Evolutionary conservation across 2,888 invertebrate genomes (phyloP), one percentile per base, ranked within the genome.

Genomic region (Mantis religiosa): DNA sequence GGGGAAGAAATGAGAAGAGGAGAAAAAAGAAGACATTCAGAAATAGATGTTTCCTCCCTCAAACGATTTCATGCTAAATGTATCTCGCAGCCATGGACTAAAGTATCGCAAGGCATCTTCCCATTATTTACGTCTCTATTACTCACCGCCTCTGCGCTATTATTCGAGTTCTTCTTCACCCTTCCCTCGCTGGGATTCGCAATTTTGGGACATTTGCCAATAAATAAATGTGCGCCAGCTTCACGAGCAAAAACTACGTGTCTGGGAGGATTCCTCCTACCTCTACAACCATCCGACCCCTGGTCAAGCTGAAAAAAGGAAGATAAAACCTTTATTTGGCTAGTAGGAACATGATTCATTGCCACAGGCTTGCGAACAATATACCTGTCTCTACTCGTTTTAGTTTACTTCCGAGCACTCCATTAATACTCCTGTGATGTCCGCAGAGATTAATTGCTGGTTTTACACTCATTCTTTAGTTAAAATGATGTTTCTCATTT

Each of bases 151-250:
- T 86, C 34, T 27, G 47, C 28, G 47, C n/a, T 84, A 84, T n/a
- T 85, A 85, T 47, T 85, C 30, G 54, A 20, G 28, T 85, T 34
- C 54, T 85, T 85, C 54, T 85, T 85, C 54, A n/a, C 47, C 12
- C 30, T 34, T 28, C 28, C 15, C 85, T 71, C n/a, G 28, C 81
- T 28, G 28, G 81, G 28, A 54, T 9, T 86, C 86, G 28, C 86
- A 81, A 86, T 86, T 86, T 86, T 86, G 27, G 86, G 86, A 86
- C 86, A 86, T 81, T 81, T 86, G 86, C 86, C 86, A 86, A 85
- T 85, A 85, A 47, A 85, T 85, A 47, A n/a, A 84, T 47, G 7
- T 47, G 85, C 20, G 30, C 27, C 85, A 85, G 85, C 12, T 47
- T 85, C 47, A 47, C 28, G 85, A 85, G 85, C 12, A 85, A 47